These are phyloP conservation scores for Phaethornis superciliosus DNA, from an alignment of 2,113 vertebrate species.

Conservation along the genomic window DNA sequence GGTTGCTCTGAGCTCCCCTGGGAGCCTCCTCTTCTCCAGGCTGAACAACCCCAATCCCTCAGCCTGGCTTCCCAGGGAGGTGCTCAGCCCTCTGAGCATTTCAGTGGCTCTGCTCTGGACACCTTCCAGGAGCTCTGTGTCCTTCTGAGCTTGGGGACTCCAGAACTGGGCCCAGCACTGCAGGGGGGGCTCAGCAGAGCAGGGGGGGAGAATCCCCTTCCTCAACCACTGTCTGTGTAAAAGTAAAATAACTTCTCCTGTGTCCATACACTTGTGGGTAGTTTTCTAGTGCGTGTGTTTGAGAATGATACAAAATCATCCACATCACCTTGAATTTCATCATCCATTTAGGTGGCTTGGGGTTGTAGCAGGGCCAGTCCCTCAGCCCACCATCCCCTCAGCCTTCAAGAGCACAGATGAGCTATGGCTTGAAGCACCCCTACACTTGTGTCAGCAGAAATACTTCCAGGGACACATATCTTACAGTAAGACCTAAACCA, in stretches of 20 bases:
- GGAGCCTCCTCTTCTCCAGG: no score
- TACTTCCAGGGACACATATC: background rate
- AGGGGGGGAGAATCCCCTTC: no score
- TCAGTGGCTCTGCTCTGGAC: no score
- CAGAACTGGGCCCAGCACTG: no score
- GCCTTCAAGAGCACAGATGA: background rate
- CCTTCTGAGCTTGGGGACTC: no score
- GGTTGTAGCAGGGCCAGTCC: background rate
- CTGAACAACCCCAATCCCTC: no score
- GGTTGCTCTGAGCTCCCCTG: no score
- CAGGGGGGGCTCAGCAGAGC: no score
- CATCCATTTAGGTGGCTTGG: rapidly evolving
- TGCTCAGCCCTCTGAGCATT: no score
- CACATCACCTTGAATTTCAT: background rate
- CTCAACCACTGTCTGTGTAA: no score
- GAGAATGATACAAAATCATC: background rate
- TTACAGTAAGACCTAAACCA: background rate
- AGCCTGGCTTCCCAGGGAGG: no score
- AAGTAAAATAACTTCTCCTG: rapidly evolving
- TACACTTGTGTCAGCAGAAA: background rate
- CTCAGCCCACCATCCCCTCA: background rate
- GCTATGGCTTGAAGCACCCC: background rate
- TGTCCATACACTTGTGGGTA: rapidly evolving
- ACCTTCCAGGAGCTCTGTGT: no score
- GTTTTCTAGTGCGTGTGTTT: background rate